These are phyloP conservation scores for Eubucco bourcierii DNA, from an alignment of 2,113 vertebrate species.

Conservation along the genomic window DNA sequence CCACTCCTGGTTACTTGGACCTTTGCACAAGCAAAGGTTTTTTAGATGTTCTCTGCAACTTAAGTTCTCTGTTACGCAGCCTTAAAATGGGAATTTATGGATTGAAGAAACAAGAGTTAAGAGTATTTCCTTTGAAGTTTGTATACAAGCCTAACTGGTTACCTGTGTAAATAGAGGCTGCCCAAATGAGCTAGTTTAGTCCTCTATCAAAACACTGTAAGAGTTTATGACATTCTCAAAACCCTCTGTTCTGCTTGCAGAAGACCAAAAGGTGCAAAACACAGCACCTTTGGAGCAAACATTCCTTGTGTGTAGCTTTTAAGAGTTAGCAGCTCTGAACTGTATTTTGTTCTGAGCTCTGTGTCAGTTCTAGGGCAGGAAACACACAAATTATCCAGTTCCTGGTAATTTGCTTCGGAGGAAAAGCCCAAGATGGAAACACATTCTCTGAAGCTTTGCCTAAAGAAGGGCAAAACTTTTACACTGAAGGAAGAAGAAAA, in stretches of 20 bases:
- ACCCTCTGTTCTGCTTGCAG: neutral
- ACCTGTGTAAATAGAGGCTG: neutral
- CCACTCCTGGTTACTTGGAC: neutral
- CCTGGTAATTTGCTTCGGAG: neutral
- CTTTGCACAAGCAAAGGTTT: neutral
- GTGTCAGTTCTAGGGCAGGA: neutral
- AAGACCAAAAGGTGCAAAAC: neutral
- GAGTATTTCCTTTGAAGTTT: neutral
- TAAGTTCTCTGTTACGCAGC: neutral
- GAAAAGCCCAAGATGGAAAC: neutral
- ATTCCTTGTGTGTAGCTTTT: neutral
- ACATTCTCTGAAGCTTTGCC: neutral
- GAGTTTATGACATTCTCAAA: neutral
- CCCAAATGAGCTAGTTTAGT: neutral
- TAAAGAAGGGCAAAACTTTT: slow-evolving; percentile 29
- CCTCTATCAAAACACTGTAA: neutral
- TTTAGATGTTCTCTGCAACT: neutral
- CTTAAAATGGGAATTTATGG: too few species aligned
- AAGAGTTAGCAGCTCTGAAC: neutral
- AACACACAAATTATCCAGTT: neutral
- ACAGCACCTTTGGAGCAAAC: neutral
- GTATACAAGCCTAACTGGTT: neutral
- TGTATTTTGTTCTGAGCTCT: neutral
- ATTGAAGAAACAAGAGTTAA: neutral
- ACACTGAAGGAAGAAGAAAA: neutral